Evolutionary conservation across 2,888 invertebrate genomes (phyloP).

Genomic region (Odontocolon sp.): DNA sequence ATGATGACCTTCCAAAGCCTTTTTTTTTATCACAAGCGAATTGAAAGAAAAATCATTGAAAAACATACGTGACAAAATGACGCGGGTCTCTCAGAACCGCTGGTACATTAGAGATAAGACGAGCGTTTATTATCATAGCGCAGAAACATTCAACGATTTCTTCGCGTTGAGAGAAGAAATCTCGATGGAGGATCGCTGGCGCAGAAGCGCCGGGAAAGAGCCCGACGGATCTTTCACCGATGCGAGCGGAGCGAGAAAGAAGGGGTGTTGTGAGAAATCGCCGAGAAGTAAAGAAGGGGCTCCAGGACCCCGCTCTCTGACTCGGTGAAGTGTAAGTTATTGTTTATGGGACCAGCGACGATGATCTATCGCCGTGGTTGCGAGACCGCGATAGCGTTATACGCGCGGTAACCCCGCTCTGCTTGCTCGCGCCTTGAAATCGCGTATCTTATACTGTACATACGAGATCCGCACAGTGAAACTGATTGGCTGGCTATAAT

Average conservation of each 20-base stretch:
- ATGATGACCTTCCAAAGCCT: too few relatives aligned
- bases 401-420: slow-evolving; percentile 1
- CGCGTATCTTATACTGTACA: neutral
- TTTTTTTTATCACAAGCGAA: too few relatives aligned
- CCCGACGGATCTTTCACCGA: neutral
- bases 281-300: slow-evolving; percentile 39
- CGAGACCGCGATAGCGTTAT: slow-evolving; percentile 73
- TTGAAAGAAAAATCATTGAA: too few relatives aligned
- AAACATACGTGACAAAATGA: too few relatives aligned
- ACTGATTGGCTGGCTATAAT: too few relatives aligned
- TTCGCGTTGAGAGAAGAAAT: slow-evolving; percentile 25
- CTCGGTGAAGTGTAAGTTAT: slow-evolving; percentile 76
- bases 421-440: slow-evolving; percentile 38
- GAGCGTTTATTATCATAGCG: too few relatives aligned
- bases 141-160: neutral
- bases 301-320: slow-evolving; percentile 52
- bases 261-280: slow-evolving; percentile 64
- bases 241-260: slow-evolving; percentile 31
- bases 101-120: too few relatives aligned
- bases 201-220: neutral
- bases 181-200: slow-evolving; percentile 37
- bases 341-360: slow-evolving; percentile 74
- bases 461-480: too few relatives aligned
- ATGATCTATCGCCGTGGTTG: slow-evolving; percentile 77
- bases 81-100: too few relatives aligned